Percentiles rank a stretch among this genome's conserved stretches.
These are phyloP conservation scores for Phengaris arion DNA, from an alignment of 2,888 invertebrate species.

Conservation along the genomic window DNA sequence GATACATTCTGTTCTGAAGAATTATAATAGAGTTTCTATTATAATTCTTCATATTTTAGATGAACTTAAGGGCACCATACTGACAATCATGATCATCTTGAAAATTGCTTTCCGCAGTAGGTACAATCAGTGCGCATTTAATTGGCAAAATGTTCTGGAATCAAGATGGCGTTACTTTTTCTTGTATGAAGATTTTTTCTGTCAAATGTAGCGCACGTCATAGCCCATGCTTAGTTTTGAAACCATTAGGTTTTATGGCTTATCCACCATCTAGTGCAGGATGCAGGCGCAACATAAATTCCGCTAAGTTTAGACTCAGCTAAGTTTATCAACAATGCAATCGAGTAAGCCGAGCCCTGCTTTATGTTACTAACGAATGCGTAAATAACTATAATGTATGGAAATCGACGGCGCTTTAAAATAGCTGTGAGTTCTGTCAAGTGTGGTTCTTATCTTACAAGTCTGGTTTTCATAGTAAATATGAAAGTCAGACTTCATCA, in stretches of 20 bases:
- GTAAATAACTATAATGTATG: conserved; percentile 25
- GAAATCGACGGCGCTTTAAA: background rate
- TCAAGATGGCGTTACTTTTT: no score
- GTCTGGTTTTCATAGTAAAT: background rate
- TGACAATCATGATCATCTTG: no score
- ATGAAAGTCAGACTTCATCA: no score
- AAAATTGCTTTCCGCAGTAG: no score
- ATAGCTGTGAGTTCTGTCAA: background rate
- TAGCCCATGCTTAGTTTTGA: background rate
- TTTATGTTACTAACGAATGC: conserved; percentile 32
- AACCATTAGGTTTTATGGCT: background rate
- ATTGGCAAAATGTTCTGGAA: no score
- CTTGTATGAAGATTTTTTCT: no score
- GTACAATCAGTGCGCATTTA: no score
- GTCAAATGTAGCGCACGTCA: no score
- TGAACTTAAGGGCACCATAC: no score
- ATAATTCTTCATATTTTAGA: no score
- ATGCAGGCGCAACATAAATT: conserved; percentile 28
- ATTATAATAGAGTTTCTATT: no score
- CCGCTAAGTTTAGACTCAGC: conserved; percentile 34
- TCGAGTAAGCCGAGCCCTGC: conserved; percentile 35
- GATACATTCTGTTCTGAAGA: no score
- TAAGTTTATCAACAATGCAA: conserved; percentile 40
- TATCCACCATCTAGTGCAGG: conserved; percentile 7
- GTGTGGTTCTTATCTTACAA: background rate